Conservation (phyloP, 1,140 invertebrate species). For the Ostrea denselamellosa region DNA sequence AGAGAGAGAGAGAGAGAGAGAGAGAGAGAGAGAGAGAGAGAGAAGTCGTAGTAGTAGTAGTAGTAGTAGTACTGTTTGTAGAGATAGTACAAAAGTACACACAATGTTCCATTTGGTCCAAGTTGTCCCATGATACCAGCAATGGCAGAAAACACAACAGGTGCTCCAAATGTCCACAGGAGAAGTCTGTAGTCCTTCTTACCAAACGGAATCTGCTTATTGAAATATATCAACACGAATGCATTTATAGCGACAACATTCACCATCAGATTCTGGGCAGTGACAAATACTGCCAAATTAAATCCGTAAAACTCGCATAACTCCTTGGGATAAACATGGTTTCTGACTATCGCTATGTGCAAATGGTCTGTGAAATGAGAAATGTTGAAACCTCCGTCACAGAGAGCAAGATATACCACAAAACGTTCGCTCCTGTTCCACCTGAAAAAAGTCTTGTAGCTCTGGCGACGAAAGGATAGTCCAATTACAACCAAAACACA, state of each 20-base stretch:
- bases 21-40: background rate
- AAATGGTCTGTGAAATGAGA: conserved; percentile 53
- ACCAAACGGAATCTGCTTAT: conserved; percentile 46
- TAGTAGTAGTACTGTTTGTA: too few species aligned
- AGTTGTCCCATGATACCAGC: conserved; percentile 46
- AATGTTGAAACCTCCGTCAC: conserved; percentile 53
- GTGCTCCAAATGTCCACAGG: conserved; percentile 49
- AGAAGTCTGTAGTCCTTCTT: conserved; percentile 50
- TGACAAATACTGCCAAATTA: conserved; percentile 51
- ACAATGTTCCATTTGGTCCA: conserved; percentile 57
- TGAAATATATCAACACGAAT: conserved; percentile 53
- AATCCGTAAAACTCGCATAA: conserved; percentile 56
- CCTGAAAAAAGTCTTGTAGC: conserved; percentile 46
- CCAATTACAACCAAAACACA: conserved; percentile 27
- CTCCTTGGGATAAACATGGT: conserved; percentile 45
- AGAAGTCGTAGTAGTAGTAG: too few species aligned
- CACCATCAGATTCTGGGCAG: conserved; percentile 52
- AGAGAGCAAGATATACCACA: conserved; percentile 53
- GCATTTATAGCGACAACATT: conserved; percentile 55
- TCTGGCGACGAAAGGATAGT: conserved; percentile 28
- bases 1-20: conserved; percentile 23
- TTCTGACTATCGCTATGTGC: conserved; percentile 42
- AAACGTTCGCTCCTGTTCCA: conserved; percentile 54
- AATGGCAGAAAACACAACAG: conserved; percentile 36
- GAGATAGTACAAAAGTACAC: conserved; percentile 45